phyloP scores from a whole-genome alignment of 2,113 vertebrate genomes.

The Engraulis encrasicolus region DNA sequence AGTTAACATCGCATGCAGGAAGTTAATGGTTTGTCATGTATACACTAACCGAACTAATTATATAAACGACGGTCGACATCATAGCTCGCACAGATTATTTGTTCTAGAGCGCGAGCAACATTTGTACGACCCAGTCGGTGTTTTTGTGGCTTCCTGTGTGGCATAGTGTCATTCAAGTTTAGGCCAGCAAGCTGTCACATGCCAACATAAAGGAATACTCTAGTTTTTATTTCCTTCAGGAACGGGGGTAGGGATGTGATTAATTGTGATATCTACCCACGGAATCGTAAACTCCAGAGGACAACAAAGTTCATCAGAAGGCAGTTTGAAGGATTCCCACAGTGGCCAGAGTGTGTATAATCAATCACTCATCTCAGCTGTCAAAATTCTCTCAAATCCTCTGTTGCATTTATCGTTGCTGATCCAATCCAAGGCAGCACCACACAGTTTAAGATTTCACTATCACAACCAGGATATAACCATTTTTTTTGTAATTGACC shows the following conservation, averaged over 20 bases:
- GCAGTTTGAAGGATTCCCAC: neutral
- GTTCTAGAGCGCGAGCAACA: conserved; percentile 27
- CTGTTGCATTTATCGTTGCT: neutral
- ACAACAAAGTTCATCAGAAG: neutral
- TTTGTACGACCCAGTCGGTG: conserved; percentile 13
- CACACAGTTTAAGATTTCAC: too few relatives aligned
- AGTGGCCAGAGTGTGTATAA: neutral
- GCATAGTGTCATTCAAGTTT: neutral
- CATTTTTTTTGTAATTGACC: too few relatives aligned
- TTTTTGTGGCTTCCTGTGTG: conserved; percentile 6
- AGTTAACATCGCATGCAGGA: conserved; percentile 44
- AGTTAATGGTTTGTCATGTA: conserved; percentile 54
- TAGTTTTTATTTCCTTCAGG: neutral
- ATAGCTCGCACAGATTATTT: conserved; percentile 49
- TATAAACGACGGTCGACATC: conserved; percentile 50
- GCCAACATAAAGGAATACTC: too few relatives aligned
- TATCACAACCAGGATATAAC: too few relatives aligned
- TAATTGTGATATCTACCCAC: neutral
- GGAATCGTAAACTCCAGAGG: neutral
- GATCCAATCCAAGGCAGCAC: too few relatives aligned
- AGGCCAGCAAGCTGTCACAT: neutral
- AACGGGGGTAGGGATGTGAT: neutral
- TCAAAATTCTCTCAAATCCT: neutral
- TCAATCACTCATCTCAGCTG: neutral
- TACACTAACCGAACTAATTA: conserved; percentile 52